Percentiles rank a stretch among this genome's conserved stretches.
Evolutionary conservation across 1,140 invertebrate genomes (phyloP).

Genomic region (Neoseiulus cucumeris): DNA sequence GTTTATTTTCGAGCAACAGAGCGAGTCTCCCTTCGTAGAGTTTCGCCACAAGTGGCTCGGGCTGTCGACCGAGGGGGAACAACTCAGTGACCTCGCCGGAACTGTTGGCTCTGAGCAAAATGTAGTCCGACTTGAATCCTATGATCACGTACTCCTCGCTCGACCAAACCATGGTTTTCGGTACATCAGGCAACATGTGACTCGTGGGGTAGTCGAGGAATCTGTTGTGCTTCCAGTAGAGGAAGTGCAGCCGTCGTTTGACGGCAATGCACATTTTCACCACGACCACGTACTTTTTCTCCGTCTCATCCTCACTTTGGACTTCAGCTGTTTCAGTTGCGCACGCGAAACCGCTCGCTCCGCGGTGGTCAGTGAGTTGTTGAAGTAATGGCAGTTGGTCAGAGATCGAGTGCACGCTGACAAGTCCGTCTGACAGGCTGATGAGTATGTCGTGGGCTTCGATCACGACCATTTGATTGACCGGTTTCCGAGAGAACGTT

Average conservation of each 20-base stretch:
- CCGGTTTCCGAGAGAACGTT: not conserved
- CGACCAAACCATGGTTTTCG: not conserved
- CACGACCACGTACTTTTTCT: not conserved
- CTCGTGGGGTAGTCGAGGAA: not conserved
- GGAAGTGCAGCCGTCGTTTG: not conserved
- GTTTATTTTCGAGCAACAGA: not conserved
- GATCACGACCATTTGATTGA: not conserved
- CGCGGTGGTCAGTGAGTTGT: not conserved
- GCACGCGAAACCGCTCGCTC: not conserved
- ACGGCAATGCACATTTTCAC: not conserved
- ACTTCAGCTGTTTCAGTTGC: not conserved
- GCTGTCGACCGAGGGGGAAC: not conserved
- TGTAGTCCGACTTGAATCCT: not conserved
- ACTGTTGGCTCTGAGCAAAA: not conserved
- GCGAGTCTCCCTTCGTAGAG: not conserved
- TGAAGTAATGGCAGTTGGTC: not conserved
- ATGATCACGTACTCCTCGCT: not conserved
- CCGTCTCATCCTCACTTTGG: not conserved
- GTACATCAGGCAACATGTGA: not conserved
- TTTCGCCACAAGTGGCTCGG: not conserved
- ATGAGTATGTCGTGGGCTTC: not conserved
- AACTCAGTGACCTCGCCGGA: not conserved
- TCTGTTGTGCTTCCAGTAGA: constrained; percentile 1
- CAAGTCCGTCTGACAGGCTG: not conserved
- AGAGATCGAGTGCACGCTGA: not conserved